Base-by-base conservation (phyloP, 2,113 vertebrate genomes). In the Protobothrops mucrosquamatus region DNA sequence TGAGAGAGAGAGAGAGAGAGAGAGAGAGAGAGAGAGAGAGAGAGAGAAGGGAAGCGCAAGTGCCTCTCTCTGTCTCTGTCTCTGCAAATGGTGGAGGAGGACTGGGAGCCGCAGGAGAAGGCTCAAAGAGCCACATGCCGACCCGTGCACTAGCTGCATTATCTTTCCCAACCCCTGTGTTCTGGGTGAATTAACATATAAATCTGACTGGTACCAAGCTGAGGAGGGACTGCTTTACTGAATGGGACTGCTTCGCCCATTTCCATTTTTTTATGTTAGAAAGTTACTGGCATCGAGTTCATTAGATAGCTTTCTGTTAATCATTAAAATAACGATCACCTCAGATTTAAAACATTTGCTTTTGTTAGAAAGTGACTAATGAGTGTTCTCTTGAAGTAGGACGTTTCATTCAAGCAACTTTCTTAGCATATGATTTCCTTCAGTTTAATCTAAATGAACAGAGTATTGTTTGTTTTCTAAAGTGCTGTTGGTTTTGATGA, bases 311-410 rank as follows among this genome's bases (percentile, higher is more conserved):
- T 74, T 91, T 46, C 74, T 52, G 54, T 39, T 34, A 26, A 9
- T 20, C 61, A 90, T 51, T 61, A 51, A 90, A 54, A 54, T 52
- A 74, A 1, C 11, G 11, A 54, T 39, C 39, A 61, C n/a, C 24
- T 29, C 11, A 10, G 48, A 81, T 96, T 96, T 97, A 94, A 89
- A 93, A 95, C 94, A 87, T 93, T 97, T 87, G 29, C 61, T 95
- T 94, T 91, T 94, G 29, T 95, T 92, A 94, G 94, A 85, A 43
- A n/a, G 88, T 91, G 96, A 97, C 96, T 96, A 96, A 96, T 96
- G 95, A 96, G 92, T 95, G 93, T 93, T 94, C 95, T 52, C 92
- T 92, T 86, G 56, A 93, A 94, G 74, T 7, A 96, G 69, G 94
- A 92, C 94, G 95, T 94, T 96, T 94, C 94, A 91, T 8, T 89